phyloP scores from a whole-genome alignment of 2,888 invertebrate species.

The Monochamus alternatus region DNA sequence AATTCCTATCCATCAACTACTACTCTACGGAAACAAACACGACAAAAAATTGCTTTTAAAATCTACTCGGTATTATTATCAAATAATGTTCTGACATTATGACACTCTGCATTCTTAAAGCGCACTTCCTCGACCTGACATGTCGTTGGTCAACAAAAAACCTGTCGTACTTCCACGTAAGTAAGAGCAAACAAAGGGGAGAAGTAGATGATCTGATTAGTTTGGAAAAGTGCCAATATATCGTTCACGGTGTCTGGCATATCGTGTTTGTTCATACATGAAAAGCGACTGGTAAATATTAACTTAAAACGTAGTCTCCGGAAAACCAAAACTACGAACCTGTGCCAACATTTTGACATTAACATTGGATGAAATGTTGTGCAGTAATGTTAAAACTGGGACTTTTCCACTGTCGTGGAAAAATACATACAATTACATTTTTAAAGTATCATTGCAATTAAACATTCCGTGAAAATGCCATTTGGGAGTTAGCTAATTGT shows the following conservation, averaged over 20 bases:
- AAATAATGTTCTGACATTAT: constrained; percentile 14
- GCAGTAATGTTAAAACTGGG: not conserved
- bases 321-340: constrained; percentile 24
- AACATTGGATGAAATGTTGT: constrained; percentile 17
- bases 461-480: no score
- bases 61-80: not conserved
- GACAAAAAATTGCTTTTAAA: no score
- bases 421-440: no score
- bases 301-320: constrained; percentile 41
- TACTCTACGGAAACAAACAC: no score
- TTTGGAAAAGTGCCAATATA: constrained; percentile 57
- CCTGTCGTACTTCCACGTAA: constrained; percentile 31
- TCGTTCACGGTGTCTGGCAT: constrained; percentile 48
- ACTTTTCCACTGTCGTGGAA: not conserved
- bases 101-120: constrained; percentile 7
- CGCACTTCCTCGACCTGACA: constrained; percentile 7
- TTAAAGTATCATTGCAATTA: no score
- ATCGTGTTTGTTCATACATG: constrained; percentile 49
- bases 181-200: constrained; percentile 38
- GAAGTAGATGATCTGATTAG: constrained; percentile 54
- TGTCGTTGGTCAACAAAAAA: constrained; percentile 35
- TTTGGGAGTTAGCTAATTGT: no score
- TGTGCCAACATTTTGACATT: constrained; percentile 24
- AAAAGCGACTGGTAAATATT: constrained; percentile 56
- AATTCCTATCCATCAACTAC: no score